Evolutionary conservation across 2,888 invertebrate genomes (phyloP).

Genomic region (Scaptomyza flava): DNA sequence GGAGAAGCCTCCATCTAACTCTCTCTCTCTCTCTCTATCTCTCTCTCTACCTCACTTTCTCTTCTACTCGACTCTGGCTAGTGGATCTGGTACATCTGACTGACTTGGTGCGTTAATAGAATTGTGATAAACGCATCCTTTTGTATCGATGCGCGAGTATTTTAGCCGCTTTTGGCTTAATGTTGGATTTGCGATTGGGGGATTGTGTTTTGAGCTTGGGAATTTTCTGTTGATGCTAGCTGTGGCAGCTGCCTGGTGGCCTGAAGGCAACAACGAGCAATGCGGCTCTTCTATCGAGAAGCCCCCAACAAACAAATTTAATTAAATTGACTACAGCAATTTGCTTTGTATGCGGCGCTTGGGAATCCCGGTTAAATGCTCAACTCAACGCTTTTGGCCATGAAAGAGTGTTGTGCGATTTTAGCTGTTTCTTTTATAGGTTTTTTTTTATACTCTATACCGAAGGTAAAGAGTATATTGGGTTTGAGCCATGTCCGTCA

Average conservation of each 20-base stretch:
- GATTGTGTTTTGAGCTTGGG: constrained; percentile 20
- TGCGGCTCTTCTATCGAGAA: constrained; percentile 35
- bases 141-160: constrained; percentile 71
- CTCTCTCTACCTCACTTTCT: neutral
- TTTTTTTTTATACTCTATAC: neutral
- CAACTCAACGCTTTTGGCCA: constrained; percentile 24
- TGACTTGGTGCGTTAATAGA: constrained; percentile 68
- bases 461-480: too few relatives aligned
- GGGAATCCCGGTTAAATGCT: constrained; percentile 27
- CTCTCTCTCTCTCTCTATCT: neutral
- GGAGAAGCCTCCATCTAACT: constrained; percentile 5
- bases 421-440: constrained; percentile 6
- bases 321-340: constrained; percentile 78
- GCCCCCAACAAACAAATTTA: constrained; percentile 72
- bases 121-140: constrained; percentile 78
- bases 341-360: constrained; percentile 65
- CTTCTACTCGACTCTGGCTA: neutral
- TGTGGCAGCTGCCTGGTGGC: constrained; percentile 32
- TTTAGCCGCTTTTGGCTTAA: constrained; percentile 54
- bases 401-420: constrained; percentile 35
- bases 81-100: constrained; percentile 17
- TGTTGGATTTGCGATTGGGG: constrained; percentile 51
- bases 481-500: too few relatives aligned
- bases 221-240: constrained; percentile 2
- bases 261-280: constrained; percentile 9